Base-by-base conservation (phyloP, 2,113 vertebrate species). In the Gadus chalcogrammus region DNA sequence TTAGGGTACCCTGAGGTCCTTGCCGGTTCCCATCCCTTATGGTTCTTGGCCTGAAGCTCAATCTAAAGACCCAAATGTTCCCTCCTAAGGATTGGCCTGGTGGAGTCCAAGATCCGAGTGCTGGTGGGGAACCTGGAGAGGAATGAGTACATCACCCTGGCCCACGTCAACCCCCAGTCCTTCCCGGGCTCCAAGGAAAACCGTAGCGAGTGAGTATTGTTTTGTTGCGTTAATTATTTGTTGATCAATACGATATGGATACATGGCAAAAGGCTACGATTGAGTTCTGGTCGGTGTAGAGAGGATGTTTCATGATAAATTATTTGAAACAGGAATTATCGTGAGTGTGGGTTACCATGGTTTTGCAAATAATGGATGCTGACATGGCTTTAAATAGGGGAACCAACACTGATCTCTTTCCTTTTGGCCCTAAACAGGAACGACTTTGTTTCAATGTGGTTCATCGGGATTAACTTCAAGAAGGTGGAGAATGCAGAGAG, bases 91-190 rank as follows among this genome's bases (percentile, higher is more conserved):
- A 92, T 96, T 74, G 97, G 97, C 27, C 92, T 99, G 52, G 96
- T 99, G 0, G 97, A 99, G 89, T 99, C 97, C 27, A 99, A 99
- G 92, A 99, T 99, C 52, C 94, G 96, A 48, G 95, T 99, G 42
- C 92, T 99, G 81, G 95, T 99, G 87, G 95, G 94, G 70, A 99
- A 95, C 84, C 88, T 99, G 84, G 97, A 99, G 84, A 93, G 94
- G 67, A 98, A 99, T 72, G 95, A 98, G 82, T 97, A 95, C 88
- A 98, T 99, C 82, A 95, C 91, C 35, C 90, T 98, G 84, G 97
- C 95, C 67, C 97, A 99, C 5, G 96, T 99, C 67, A 98, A 99
- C 81, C 95, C 97, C 8, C 94, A 98, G 84, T 97, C 95, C 68
- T 99, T 99, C 76, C 95, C 94, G 15, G 95, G 94, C 62, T 95